Evolutionary conservation across 1,140 invertebrate genomes (phyloP).

Genomic region (Eufriesea mexicana): DNA sequence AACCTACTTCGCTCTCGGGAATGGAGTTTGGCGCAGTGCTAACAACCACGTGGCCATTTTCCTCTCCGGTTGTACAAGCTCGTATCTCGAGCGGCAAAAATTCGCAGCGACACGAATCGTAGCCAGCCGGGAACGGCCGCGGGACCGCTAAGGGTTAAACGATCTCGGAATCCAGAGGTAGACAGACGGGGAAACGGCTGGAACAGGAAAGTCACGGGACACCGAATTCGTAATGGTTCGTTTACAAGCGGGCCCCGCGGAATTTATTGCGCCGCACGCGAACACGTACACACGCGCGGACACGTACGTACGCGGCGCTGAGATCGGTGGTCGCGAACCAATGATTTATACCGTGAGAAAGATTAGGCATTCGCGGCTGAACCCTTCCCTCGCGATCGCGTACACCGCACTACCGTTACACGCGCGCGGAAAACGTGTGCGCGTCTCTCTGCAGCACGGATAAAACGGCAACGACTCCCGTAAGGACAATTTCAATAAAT

Average conservation of each 20-base stretch:
- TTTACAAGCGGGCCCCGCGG: constrained; percentile 35
- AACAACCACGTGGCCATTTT: background rate
- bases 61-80: too few species aligned
- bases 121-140: background rate
- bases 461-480: constrained; percentile 42
- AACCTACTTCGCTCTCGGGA: background rate
- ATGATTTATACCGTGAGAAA: constrained; percentile 58
- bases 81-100: background rate
- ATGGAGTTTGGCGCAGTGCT: background rate
- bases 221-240: constrained; percentile 53
- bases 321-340: constrained; percentile 19
- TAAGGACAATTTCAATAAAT: constrained; percentile 50
- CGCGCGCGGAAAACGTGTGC: constrained; percentile 1
- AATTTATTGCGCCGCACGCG: constrained; percentile 47
- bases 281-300: background rate
- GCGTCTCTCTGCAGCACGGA: background rate
- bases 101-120: background rate
- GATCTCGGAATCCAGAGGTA: background rate
- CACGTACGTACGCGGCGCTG: background rate
- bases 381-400: constrained; percentile 3
- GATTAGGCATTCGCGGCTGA: constrained; percentile 44
- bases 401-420: constrained; percentile 35
- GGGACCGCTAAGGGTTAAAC: constrained; percentile 15
- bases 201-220: constrained; percentile 23
- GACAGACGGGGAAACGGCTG: background rate